phyloP scores from a whole-genome alignment of 2,888 invertebrate species.

The Platycheirus rosarum region DNA sequence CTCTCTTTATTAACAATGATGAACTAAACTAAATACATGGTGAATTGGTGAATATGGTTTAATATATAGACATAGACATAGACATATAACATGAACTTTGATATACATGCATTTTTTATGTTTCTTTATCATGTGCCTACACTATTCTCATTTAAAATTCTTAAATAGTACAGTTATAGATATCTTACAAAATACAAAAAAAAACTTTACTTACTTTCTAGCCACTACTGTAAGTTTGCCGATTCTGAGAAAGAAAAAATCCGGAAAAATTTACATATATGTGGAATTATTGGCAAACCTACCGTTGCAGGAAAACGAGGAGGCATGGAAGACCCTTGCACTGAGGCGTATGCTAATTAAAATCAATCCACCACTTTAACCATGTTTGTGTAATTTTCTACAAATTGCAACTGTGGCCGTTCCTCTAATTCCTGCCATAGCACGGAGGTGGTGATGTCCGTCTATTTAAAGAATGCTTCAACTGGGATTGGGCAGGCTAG shows the following conservation, averaged over 20 bases:
- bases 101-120: too few species aligned
- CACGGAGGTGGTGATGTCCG: constrained; percentile 27
- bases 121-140: too few species aligned
- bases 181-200: too few species aligned
- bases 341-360: constrained; percentile 68
- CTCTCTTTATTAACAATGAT: too few species aligned
- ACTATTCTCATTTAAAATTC: too few species aligned
- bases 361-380: constrained; percentile 69
- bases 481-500: neutral
- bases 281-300: neutral
- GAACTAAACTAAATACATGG: too few species aligned
- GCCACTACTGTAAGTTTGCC: neutral
- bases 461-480: constrained; percentile 1
- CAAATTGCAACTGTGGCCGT: constrained; percentile 66
- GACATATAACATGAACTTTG: too few species aligned
- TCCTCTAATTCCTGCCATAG: constrained; percentile 44
- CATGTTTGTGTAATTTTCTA: constrained; percentile 71
- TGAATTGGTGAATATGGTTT: too few species aligned
- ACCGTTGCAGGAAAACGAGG: neutral
- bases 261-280: constrained; percentile 16
- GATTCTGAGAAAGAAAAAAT: constrained; percentile 8
- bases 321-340: constrained; percentile 5
- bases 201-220: too few species aligned
- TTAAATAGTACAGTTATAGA: too few species aligned
- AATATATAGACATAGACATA: too few species aligned